Evolutionary conservation across 2,113 vertebrate species (phyloP), one percentile per base, ranked within the genome.

Genomic region (Cygnus buccinator): DNA sequence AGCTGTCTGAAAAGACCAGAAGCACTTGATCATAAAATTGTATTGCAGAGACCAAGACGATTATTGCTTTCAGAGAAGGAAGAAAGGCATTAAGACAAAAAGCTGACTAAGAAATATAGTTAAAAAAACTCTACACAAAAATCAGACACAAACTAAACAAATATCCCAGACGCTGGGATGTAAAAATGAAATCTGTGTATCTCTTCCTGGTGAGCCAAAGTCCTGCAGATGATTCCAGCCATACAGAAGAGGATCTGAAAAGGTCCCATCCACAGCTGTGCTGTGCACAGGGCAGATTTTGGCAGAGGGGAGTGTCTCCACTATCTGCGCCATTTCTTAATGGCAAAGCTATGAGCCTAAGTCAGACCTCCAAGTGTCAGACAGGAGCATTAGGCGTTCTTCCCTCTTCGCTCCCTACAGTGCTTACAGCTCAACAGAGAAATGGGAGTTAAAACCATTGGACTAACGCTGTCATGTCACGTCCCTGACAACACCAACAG

Each of bases 1-100:
- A 78, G 41, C 57, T 62, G 37, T 89, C 84, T 79, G 37, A 70
- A 89, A 95, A 92, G 59, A 78, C 81, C 37, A 83, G 39, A 94
- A 85, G 63, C 13, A 5, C 67, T 74, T 77, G 59, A 77, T 88
- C 33, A 73, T 87, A 91, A 84, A 86, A 95, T 18, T 79, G 28
- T 37, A 66, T 72, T 20, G 25, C 57, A 58, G 37, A 84, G 57
- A 75, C 79, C 82, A 76, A 59, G 73, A 89, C 43, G 41, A 59
- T 70, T 90, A 33, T 63, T 63, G 41, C 25, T 81, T 17, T 93
- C 73, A 11, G 68, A 59, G 26, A 81, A 55, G 77, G 54, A 93
- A 87, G 71, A 61, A 18, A 15, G 48, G 33, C 48, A 81, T 87
- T 54, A 92, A 66, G 11, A 44, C 63, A 84, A 82, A 91, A 76